Percentiles rank a stretch among this genome's conserved stretches.
phyloP scores from a whole-genome alignment of 2,113 vertebrate species.

The Clupea harengus region DNA sequence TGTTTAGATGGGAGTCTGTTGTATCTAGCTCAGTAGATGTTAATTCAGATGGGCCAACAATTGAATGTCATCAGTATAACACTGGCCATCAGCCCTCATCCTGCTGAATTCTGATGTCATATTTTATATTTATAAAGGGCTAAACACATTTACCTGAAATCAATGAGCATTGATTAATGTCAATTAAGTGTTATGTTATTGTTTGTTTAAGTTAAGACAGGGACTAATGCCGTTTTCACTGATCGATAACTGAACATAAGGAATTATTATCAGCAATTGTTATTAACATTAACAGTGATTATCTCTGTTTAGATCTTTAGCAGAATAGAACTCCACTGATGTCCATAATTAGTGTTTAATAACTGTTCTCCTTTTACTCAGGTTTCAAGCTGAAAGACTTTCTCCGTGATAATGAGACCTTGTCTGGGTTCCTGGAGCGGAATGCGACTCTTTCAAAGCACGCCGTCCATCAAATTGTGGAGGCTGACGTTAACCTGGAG shows the following conservation, averaged over 20 bases:
- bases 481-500: conserved; percentile 81
- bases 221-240: no score
- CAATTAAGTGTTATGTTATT: no score
- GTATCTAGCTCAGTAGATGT: neutral
- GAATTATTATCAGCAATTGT: no score
- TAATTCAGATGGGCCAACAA: neutral
- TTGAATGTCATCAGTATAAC: neutral
- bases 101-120: neutral
- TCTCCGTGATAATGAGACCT: conserved; percentile 83
- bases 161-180: no score
- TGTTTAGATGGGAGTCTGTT: neutral
- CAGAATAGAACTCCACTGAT: neutral
- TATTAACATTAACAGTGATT: neutral
- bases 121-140: no score
- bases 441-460: conserved; percentile 80
- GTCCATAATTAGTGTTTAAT: neutral
- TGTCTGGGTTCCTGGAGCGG: conserved; percentile 84
- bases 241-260: no score
- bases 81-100: neutral
- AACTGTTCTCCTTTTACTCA: conserved; percentile 49
- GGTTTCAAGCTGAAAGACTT: conserved; percentile 91
- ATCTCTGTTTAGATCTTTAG: neutral
- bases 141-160: neutral
- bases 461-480: conserved; percentile 76
- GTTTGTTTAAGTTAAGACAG: no score